Percentiles rank a stretch among this genome's conserved stretches.
Evolutionary conservation across 1,140 invertebrate species (phyloP).

Genomic region (Solenopsis fugax): DNA sequence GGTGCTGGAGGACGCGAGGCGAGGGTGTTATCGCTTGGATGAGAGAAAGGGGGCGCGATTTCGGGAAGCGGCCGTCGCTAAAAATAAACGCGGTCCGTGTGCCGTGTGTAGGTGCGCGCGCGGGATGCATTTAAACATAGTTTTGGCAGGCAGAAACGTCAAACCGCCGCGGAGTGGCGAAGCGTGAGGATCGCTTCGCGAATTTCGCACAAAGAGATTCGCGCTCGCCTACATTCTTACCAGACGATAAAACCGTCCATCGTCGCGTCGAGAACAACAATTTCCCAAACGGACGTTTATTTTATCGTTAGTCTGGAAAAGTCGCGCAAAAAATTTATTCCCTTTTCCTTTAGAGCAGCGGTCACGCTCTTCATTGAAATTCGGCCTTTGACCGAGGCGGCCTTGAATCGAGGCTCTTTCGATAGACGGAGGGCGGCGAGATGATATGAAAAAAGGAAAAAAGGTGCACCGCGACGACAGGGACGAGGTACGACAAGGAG

Average conservation of each 20-base stretch:
- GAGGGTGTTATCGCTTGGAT: constrained; percentile 55
- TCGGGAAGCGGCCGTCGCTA: constrained; percentile 82
- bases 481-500: constrained; percentile 72
- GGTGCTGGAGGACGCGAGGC: constrained; percentile 48
- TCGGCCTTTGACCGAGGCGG: not conserved
- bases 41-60: constrained; percentile 75
- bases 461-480: constrained; percentile 63
- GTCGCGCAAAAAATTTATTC: not conserved
- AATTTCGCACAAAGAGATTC: constrained; percentile 50
- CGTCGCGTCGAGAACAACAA: too few species aligned
- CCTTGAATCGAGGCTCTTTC: too few species aligned
- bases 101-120: constrained; percentile 80
- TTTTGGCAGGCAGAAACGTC: constrained; percentile 86
- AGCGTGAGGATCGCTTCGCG: constrained; percentile 78
- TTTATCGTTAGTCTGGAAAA: too few species aligned
- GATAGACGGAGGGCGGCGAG: constrained; percentile 24
- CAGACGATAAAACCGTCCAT: too few species aligned
- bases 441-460: constrained; percentile 64
- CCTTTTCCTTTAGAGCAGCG: not conserved
- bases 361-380: not conserved
- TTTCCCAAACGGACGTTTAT: too few species aligned
- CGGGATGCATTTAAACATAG: constrained; percentile 85
- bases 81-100: constrained; percentile 83
- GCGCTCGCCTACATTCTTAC: constrained; percentile 3
- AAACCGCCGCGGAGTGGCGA: constrained; percentile 83